Evolutionary conservation across 2,113 vertebrate species (phyloP), one percentile per base, ranked within the genome.

Genomic region (Lipophrys pholis): DNA sequence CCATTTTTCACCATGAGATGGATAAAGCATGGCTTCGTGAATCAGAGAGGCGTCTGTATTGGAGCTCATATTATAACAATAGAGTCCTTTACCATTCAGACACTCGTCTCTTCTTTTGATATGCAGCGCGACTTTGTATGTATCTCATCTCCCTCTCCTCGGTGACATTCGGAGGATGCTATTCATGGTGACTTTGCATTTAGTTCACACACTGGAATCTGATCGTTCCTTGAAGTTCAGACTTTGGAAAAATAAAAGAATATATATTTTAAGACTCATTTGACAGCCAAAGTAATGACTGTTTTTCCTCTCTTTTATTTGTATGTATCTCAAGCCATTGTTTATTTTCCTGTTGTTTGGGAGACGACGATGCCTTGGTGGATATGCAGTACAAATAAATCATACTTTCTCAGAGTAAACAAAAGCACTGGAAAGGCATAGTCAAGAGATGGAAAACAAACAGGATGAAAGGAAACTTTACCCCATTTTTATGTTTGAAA

Each of bases 21-120:
- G 21, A 30, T 30, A 4, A 30, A 30, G 4, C 21, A 30, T 30
- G 21, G 21, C 21, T 2, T 2, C 21, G 21, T 2, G 21, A 30
- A 30, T 30, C 21, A 30, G 21, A n/a, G n/a, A 30, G 21, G 21
- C 4, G 8, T 52, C 43, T 45, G 21, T 45, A 51, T 50, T 61
- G 38, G 55, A 43, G 62, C 52, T 75, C 43, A 73, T 66, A 85
- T 77, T 72, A 40, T 57, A 87, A 82, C 88, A 83, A 67, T 61
- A 50, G 45, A 46, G 21, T 68, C 43, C 41, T 78, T 74, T 74
- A 71, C 58, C 57, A 77, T 75, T 83, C 68, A 46, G 48, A 38
- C 15, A 49, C 43, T 56, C 36, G 21, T 30, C 21, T 30, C 21
- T 30, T 41, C 56, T 55, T 76, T 58, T 71, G 21, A 59, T 14